phyloP scores from a whole-genome alignment of 2,888 invertebrate genomes.

The Athripsodes cinereus region DNA sequence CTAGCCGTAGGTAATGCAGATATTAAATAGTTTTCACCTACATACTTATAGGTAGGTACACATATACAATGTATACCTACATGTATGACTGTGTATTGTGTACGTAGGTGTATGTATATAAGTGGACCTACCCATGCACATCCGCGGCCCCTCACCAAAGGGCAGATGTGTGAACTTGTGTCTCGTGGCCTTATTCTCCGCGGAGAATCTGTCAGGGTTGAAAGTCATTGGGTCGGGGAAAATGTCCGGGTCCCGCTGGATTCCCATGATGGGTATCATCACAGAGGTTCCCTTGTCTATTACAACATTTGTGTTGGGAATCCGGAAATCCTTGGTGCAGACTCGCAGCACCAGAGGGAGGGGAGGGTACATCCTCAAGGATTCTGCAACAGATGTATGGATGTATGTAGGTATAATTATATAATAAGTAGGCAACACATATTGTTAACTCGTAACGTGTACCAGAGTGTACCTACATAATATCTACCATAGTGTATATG shows the following conservation, averaged over 20 bases:
- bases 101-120: neutral
- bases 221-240: slow-evolving; percentile 36
- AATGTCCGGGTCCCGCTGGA: slow-evolving; percentile 35
- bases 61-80: too few species aligned
- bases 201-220: slow-evolving; percentile 33
- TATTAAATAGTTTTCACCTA: too few species aligned
- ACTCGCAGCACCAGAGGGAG: slow-evolving; percentile 34
- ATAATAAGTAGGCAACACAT: too few species aligned
- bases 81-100: neutral
- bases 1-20: too few species aligned
- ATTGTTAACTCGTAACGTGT: too few species aligned
- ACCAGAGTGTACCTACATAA: too few species aligned
- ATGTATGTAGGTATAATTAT: too few species aligned
- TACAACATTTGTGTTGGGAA: slow-evolving; percentile 21
- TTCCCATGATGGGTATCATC: slow-evolving; percentile 31
- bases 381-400: slow-evolving; percentile 30
- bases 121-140: slow-evolving; percentile 32
- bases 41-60: too few species aligned
- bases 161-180: slow-evolving; percentile 29
- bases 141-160: slow-evolving; percentile 30
- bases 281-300: slow-evolving; percentile 28
- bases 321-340: slow-evolving; percentile 32
- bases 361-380: slow-evolving; percentile 37
- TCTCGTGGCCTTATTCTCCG: slow-evolving; percentile 30
- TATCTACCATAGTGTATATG: too few species aligned